A percentile compares a stretch with the other conserved stretches of the same genome.
Evolutionary conservation across 1,140 invertebrate species (phyloP).

Genomic region (Teleopsis dalmanni): DNA sequence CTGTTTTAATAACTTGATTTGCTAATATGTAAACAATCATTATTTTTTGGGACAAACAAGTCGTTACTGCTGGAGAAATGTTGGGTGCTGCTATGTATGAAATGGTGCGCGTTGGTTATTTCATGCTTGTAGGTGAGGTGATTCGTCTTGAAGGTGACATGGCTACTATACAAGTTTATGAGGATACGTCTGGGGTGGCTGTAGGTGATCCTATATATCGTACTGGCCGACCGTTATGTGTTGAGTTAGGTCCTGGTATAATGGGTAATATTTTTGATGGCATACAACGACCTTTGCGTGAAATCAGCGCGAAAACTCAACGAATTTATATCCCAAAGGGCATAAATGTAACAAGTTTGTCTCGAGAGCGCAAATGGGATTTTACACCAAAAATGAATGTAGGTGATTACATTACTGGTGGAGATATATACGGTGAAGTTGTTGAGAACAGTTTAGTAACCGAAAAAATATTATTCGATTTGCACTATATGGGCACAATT

Average conservation of each 20-base stretch:
- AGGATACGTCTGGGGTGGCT: slow-evolving; percentile 80
- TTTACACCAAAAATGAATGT: slow-evolving; percentile 81
- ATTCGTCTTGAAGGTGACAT: slow-evolving; percentile 59
- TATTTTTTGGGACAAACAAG: slow-evolving; percentile 3
- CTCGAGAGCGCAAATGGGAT: slow-evolving; percentile 75
- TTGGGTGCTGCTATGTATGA: slow-evolving; percentile 54
- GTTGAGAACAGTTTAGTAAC: slow-evolving; percentile 94
- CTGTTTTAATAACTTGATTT: too few relatives aligned
- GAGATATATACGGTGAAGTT: slow-evolving; percentile 91
- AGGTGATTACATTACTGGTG: slow-evolving; percentile 90
- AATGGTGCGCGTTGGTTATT: slow-evolving; percentile 64
- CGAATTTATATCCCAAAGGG: slow-evolving; percentile 99
- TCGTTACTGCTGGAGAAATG: slow-evolving; percentile 40
- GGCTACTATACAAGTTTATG: slow-evolving; percentile 59
- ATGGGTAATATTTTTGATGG: slow-evolving; percentile 63
- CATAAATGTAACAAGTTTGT: slow-evolving; percentile 84
- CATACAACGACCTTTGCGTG: slow-evolving; percentile 73
- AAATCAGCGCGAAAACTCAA: slow-evolving; percentile 72
- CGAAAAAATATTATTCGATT: slow-evolving; percentile 91
- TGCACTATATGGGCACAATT: slow-evolving; percentile 85
- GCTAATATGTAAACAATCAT: background rate
- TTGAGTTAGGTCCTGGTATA: slow-evolving; percentile 72
- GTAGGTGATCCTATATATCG: slow-evolving; percentile 78
- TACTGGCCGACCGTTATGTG: slow-evolving; percentile 74
- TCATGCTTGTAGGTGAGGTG: slow-evolving; percentile 65